A percentile compares a stretch with the other conserved stretches of the same genome.
Conservation (phyloP, 2,113 vertebrate genomes). For the Microcebus ravelobensis region DNA sequence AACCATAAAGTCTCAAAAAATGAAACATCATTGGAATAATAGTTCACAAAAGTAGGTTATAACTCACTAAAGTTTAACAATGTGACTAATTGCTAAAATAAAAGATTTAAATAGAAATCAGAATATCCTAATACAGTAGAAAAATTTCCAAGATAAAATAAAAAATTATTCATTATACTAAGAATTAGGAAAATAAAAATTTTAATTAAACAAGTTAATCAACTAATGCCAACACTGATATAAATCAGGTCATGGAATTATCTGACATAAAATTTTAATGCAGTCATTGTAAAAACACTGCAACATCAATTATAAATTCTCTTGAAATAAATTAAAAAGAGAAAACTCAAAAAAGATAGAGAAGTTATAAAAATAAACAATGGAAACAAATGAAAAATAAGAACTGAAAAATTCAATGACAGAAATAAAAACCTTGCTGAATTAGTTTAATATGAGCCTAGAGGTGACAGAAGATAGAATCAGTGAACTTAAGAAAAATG, state of each 20-base stretch:
- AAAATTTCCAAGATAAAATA: background rate
- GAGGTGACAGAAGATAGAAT: background rate
- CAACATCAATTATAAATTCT: background rate
- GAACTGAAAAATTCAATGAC: background rate
- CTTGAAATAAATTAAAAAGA: slow-evolving; percentile 1
- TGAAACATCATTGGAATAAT: background rate
- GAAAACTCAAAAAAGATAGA: background rate
- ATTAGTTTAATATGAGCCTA: background rate
- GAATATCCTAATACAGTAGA: background rate
- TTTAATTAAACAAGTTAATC: background rate
- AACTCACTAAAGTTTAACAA: background rate
- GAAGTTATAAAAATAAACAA: background rate
- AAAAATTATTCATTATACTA: background rate
- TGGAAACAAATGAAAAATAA: background rate
- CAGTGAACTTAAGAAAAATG: background rate
- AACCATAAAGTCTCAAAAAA: background rate
- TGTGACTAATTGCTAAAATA: background rate
- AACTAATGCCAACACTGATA: background rate
- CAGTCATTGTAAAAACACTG: background rate
- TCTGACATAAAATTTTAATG: background rate
- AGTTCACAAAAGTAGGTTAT: background rate
- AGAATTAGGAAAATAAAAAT: background rate
- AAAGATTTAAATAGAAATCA: background rate
- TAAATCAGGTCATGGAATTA: background rate
- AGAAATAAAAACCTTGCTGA: background rate